phyloP scores from a whole-genome alignment of 1,140 invertebrate genomes.

The Drosophila fuyamai region DNA sequence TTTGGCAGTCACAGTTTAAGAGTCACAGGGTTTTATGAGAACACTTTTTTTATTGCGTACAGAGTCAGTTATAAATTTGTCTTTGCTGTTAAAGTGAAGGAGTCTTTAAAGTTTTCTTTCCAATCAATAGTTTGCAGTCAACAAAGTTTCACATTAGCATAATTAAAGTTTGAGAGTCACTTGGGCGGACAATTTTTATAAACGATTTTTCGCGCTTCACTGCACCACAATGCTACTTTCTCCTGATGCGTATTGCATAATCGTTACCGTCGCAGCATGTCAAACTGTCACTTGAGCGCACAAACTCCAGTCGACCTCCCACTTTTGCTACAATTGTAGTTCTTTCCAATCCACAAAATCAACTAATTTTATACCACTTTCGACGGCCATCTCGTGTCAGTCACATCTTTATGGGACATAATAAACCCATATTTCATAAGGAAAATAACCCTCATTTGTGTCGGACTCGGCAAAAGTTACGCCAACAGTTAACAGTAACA shows the following conservation, averaged over 20 bases:
- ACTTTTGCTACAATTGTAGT: slow-evolving; percentile 21
- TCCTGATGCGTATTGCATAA: slow-evolving; percentile 40
- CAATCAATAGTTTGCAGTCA: no score
- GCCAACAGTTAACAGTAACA: slow-evolving; percentile 6
- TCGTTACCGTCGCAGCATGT: slow-evolving; percentile 10
- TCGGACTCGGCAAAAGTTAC: slow-evolving; percentile 28
- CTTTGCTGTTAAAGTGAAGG: no score
- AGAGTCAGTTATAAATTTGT: no score
- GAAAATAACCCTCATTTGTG: slow-evolving; percentile 64
- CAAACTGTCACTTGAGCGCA: slow-evolving; percentile 51
- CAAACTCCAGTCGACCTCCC: neutral
- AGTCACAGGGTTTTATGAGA: neutral
- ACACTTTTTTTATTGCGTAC: neutral
- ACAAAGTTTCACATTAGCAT: neutral
- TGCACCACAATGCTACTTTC: slow-evolving; percentile 14
- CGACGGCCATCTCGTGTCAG: slow-evolving; percentile 53
- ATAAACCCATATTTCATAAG: slow-evolving; percentile 69
- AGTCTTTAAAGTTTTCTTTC: no score
- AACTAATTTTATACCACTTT: slow-evolving; percentile 71
- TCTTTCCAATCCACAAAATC: slow-evolving; percentile 39
- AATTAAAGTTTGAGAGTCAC: slow-evolving; percentile 8
- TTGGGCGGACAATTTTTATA: slow-evolving; percentile 1
- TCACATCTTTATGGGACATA: slow-evolving; percentile 62
- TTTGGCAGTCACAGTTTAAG: neutral
- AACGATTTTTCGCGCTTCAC: slow-evolving; percentile 39